Base-by-base conservation (phyloP, 2,797 vertebrate genomes). In the Crenichthys baileyi region DNA sequence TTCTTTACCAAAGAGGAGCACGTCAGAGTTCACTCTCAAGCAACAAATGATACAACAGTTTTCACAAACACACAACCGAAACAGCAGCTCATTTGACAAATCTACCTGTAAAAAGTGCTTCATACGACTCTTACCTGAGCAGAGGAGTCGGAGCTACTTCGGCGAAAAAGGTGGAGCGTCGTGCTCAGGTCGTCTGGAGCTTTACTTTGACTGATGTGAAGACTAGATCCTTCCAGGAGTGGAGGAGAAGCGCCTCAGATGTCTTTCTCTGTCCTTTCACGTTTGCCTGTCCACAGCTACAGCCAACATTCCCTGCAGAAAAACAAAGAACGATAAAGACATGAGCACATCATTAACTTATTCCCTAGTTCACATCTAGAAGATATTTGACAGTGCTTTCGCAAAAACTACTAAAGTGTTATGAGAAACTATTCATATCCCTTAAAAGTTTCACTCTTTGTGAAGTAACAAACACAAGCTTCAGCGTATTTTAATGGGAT, bases 291-390 rank as follows among this genome's bases (percentile, higher is more conserved):
- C 79, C 79, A 73, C 73, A 79, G 86, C 84, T 83, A 81, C 76
- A 87, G 84, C 88, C 85, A 90, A 83, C 90, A 88, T 92, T 92
- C 88, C 92, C 93, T 94, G 9, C 24, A 71, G 63, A 60, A 20
- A 73, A 3, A 79, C 16, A 79, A 44, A 39, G 20, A 70, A 24
- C 80, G 26, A 83, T 2, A 20, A 51, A 51, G n/a, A 70, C 5
- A 56, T 29, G 6, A 9, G 74, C 26, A 58, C 41, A 18, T 55
- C 29, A 63, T 72, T 58, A 77, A 56, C 80, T 22, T 75, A 26
- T 55, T 70, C n/a, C 60, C 7, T 50, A 24, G 71, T 75, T n/a
- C 53, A 31, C 31, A 74, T 24, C 68, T 22, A 44, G 24, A 56
- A 73, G n/a, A n/a, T 16, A n/a, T 41, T 26, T 73, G 56, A 6